Base-by-base conservation (phyloP, 2,888 invertebrate genomes). In the Drosophila leonis region DNA sequence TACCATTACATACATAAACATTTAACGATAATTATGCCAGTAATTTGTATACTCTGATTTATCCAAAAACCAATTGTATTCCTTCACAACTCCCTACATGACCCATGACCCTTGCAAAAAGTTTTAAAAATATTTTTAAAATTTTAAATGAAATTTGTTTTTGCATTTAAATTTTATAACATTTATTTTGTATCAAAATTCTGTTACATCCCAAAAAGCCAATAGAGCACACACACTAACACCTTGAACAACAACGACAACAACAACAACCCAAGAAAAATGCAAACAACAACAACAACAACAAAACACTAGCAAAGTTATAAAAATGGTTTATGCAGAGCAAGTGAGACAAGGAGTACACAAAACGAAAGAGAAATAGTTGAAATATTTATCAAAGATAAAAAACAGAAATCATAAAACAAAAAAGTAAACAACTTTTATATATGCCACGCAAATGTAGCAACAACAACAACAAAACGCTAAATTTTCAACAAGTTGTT, bases 151-250 rank as follows among this genome's bases (percentile, higher is more conserved):
- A 18, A 56, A 69, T 68, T 51, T 37, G 60, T 68, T 64, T 75
- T 68, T 60, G 56, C 69, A 79, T 76, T 78, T 78, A 63, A 64
- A 63, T 59, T 48, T 37, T 12, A 42, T 31, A 31, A 18, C 18
- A 62, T 66, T 72, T 82, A 61, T 81, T 81, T 83, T 81, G 86
- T 85, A 86, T 85, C 81, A 85, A 81, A 81, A 81, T 86, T 70
- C 52, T 51, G 56, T 68, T 64, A 33, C 54, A 73, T 56, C 68
- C 24, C 44, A 9, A 41, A 18, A 41, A 18, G 10, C 41, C 57
- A 67, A 56, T 54, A 57, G 37, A 61, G 41, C 31, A 31, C 20
- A 8, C 2, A 31, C 15, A 42, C 15, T n/a, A 4, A 41, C 33
- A 27, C n/a, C 10, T 41, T 29, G 55, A 72, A 57, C 72, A 76